Percentiles rank a stretch among this genome's conserved stretches.
These are phyloP conservation scores for Ptilonorhynchus violaceus DNA, from an alignment of 2,113 vertebrate species.

Conservation along the genomic window DNA sequence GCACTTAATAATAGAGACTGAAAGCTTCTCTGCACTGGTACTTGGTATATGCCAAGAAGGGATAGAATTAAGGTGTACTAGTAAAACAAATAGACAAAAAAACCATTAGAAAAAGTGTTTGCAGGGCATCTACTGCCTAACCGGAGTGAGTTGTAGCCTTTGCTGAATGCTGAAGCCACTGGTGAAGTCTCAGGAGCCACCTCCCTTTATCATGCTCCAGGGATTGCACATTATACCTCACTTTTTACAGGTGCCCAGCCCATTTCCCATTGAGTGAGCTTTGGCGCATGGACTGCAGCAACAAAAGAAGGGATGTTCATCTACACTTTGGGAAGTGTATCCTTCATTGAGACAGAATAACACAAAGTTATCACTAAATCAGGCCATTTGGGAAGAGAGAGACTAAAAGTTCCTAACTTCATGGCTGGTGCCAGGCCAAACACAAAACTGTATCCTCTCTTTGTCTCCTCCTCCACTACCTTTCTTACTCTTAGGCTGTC, in stretches of 20 bases:
- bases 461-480: not conserved
- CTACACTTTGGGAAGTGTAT: not conserved
- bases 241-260: not conserved
- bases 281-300: not conserved
- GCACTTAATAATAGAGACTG: not conserved
- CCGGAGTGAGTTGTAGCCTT: fast-evolving
- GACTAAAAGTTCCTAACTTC: not conserved
- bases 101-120: not conserved
- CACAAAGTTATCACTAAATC: not conserved
- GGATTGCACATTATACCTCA: not conserved
- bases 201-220: not conserved
- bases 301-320: not conserved
- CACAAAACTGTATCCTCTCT: not conserved
- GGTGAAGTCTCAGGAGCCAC: not conserved
- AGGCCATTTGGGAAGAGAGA: not conserved
- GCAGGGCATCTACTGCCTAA: not conserved
- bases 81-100: not conserved
- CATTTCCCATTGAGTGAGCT: not conserved
- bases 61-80: not conserved
- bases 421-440: not conserved
- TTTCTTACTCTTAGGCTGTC: not conserved
- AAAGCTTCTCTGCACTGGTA: not conserved
- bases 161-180: not conserved
- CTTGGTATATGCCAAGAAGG: not conserved
- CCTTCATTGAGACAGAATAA: fast-evolving